phyloP scores from a whole-genome alignment of 2,113 vertebrate species.

The Picathartes gymnocephalus region DNA sequence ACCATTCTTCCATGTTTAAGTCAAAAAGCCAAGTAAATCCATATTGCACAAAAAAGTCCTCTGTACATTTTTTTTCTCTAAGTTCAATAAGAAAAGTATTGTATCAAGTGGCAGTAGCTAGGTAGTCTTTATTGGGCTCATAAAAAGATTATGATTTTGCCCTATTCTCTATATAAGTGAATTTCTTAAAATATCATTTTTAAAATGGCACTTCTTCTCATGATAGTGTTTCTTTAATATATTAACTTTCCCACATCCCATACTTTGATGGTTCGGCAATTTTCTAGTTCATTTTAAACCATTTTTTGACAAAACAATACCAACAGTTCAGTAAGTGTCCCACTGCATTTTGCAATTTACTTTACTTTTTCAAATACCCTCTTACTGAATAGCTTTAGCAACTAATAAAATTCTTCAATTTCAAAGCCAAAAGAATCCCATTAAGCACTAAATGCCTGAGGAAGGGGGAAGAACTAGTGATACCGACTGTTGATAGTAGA shows the following conservation, averaged over 20 bases:
- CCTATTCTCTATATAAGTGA: constrained; percentile 50
- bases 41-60: background rate
- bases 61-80: background rate
- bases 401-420: constrained; percentile 41
- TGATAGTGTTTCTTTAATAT: constrained; percentile 55
- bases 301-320: constrained; percentile 55
- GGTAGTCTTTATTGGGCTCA: constrained; percentile 46
- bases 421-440: constrained; percentile 39
- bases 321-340: constrained; percentile 26
- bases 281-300: constrained; percentile 50
- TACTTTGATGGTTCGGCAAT: constrained; percentile 39
- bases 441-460: background rate
- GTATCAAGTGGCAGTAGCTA: constrained; percentile 24
- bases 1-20: background rate
- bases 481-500: background rate
- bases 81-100: constrained; percentile 47
- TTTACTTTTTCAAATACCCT: constrained; percentile 13
- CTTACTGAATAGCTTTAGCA: constrained; percentile 41
- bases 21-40: background rate
- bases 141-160: constrained; percentile 58
- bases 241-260: constrained; percentile 35
- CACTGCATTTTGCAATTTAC: constrained; percentile 39
- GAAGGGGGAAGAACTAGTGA: background rate
- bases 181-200: constrained; percentile 64
- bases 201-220: constrained; percentile 7